A percentile compares a stretch with the other conserved stretches of the same genome.
phyloP scores from a whole-genome alignment of 1,140 invertebrate genomes.

The Eriocheir sinensis region DNA sequence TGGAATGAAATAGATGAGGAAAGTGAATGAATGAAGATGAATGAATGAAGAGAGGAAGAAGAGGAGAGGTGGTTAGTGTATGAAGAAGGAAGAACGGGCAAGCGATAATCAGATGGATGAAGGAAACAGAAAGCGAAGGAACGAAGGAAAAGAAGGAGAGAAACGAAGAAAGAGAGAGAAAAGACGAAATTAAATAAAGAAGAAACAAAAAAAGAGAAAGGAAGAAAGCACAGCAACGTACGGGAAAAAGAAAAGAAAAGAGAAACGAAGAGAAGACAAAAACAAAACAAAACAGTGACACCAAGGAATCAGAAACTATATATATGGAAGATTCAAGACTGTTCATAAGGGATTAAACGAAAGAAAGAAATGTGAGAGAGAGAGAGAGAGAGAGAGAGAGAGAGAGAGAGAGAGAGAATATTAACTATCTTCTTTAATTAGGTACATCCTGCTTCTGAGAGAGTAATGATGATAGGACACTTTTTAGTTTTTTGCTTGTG shows the following conservation, averaged over 20 bases:
- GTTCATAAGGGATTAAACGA: not conserved
- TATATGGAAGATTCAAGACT: not conserved
- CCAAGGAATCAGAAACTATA: not conserved
- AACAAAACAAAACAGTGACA: not conserved
- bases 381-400: conserved; percentile 22
- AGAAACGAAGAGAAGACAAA: not conserved
- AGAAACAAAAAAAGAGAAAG: not conserved
- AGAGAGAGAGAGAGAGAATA: conserved; percentile 22
- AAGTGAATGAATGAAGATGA: too few species aligned
- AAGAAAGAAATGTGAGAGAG: not conserved
- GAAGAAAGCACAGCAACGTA: not conserved
- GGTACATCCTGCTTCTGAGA: not conserved
- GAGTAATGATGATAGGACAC: not conserved
- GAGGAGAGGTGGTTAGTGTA: not conserved
- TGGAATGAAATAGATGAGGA: not conserved
- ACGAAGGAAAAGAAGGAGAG: not conserved
- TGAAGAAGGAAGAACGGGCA: not conserved
- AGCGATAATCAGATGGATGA: not conserved
- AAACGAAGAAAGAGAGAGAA: not conserved
- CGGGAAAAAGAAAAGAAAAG: not conserved
- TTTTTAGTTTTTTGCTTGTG: not conserved
- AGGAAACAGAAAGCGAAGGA: not conserved
- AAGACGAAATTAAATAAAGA: not conserved
- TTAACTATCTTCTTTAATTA: too few species aligned
- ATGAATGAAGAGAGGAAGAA: not conserved